A percentile compares a stretch with the other conserved stretches of the same genome.
These are phyloP conservation scores for Arenicola marina DNA, from an alignment of 2,888 invertebrate species.

Conservation along the genomic window DNA sequence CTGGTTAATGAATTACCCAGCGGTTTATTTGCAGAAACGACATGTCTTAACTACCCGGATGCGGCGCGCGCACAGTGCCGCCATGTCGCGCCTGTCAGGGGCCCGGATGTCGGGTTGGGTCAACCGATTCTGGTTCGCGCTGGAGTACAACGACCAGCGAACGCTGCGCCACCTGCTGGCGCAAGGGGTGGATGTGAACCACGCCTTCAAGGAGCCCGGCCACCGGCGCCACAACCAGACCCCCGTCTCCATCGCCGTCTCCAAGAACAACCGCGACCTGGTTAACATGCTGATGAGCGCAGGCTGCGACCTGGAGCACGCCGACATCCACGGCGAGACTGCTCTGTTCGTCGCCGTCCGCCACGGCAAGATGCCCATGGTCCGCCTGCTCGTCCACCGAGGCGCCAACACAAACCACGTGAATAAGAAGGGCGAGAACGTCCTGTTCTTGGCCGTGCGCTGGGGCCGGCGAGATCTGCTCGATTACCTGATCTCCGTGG, in stretches of 20 bases:
- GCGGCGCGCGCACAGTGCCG: too few relatives aligned
- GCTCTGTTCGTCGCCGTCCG: constrained; percentile 21
- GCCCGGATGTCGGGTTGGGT: constrained; percentile 16
- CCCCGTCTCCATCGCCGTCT: constrained; percentile 21
- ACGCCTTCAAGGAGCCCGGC: constrained; percentile 21
- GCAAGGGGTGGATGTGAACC: constrained; percentile 18
- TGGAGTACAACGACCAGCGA: constrained; percentile 22
- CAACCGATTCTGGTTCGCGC: constrained; percentile 23
- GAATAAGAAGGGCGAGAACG: constrained; percentile 20
- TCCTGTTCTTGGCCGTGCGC: constrained; percentile 17
- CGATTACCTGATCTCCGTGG: constrained; percentile 14
- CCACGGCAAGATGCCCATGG: constrained; percentile 21
- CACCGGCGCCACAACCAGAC: constrained; percentile 18
- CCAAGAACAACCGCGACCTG: constrained; percentile 20
- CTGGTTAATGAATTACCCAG: too few relatives aligned
- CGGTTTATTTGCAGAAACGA: too few relatives aligned
- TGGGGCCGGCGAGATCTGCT: constrained; percentile 20
- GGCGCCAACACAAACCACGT: constrained; percentile 16
- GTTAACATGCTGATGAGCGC: constrained; percentile 6
- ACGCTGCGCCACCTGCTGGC: constrained; percentile 12
- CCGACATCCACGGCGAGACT: constrained; percentile 19
- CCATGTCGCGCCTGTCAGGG: not conserved
- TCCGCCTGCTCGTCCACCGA: constrained; percentile 9
- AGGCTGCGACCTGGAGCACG: constrained; percentile 12
- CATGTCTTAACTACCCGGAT: too few relatives aligned